Conservation (phyloP, 2,888 invertebrate genomes). For the Agriopis marginaria region DNA sequence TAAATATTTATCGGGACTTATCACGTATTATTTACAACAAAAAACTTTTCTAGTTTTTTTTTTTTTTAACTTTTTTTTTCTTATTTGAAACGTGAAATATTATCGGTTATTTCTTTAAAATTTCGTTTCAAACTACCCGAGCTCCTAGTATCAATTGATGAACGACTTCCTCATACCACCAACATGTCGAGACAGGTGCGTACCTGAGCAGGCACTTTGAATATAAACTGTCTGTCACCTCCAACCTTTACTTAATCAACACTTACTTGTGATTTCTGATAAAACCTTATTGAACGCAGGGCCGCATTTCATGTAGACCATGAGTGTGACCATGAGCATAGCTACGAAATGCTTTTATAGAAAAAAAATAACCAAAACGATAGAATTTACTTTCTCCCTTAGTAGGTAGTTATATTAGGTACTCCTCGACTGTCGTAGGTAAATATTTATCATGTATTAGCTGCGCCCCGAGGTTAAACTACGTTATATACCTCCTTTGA, state of each 20-base stretch:
- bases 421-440: no score
- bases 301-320: slow-evolving; percentile 37
- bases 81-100: no score
- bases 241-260: slow-evolving; percentile 59
- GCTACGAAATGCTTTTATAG: not conserved
- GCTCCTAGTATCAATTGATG: slow-evolving; percentile 11
- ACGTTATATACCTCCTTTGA: no score
- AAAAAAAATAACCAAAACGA: not conserved
- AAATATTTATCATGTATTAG: no score
- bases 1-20: no score
- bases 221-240: slow-evolving; percentile 56
- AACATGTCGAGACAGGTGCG: slow-evolving; percentile 2
- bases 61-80: no score
- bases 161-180: slow-evolving; percentile 18
- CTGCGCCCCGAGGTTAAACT: no score
- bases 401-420: not conserved
- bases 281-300: slow-evolving; percentile 41
- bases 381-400: not conserved
- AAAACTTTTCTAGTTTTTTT: no score
- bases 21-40: no score
- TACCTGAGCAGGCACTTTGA: slow-evolving; percentile 47
- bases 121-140: not conserved
- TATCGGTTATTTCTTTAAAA: no score
- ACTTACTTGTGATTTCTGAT: slow-evolving; percentile 46
- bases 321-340: not conserved